A percentile compares a stretch with the other conserved stretches of the same genome.
These are phyloP conservation scores for Pocillopora verrucosa DNA, from an alignment of 64 coral and sea anemone genomes.

Conservation along the genomic window DNA sequence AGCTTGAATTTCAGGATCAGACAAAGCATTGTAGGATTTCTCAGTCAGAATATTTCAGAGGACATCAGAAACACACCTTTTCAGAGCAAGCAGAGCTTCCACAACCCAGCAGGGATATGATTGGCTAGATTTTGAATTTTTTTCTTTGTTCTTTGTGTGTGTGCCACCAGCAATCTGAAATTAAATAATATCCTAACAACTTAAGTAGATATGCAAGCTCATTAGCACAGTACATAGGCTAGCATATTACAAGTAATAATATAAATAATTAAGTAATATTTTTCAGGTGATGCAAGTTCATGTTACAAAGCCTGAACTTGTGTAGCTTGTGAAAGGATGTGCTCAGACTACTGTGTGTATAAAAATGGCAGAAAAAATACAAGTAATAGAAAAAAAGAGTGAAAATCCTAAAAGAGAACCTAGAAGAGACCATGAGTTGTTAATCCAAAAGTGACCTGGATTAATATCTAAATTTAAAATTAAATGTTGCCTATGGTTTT, in stretches of 20 bases:
- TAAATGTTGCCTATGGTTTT: too few relatives aligned
- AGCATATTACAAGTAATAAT: neutral
- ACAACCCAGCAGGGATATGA: conserved; percentile 27
- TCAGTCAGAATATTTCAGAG: neutral
- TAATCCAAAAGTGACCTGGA: too few relatives aligned
- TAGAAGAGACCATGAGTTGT: too few relatives aligned
- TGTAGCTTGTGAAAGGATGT: too few relatives aligned
- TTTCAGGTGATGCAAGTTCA: neutral
- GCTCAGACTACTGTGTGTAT: too few relatives aligned
- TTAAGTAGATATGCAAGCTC: neutral
- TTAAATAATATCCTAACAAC: neutral
- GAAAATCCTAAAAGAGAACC: too few relatives aligned
- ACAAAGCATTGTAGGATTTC: neutral
- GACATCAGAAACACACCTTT: conserved; percentile 21
- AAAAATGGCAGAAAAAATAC: too few relatives aligned
- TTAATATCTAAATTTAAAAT: too few relatives aligned
- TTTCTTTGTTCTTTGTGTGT: neutral
- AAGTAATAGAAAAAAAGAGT: too few relatives aligned
- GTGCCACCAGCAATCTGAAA: neutral
- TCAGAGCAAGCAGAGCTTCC: conserved; percentile 30
- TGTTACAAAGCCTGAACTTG: too few relatives aligned
- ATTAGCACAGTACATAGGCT: neutral
- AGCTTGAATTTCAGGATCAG: neutral
- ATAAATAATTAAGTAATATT: neutral
- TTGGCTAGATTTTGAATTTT: conserved; percentile 1